Conservation (phyloP, 2,888 invertebrate species). For the Sesia bembeciformis region DNA sequence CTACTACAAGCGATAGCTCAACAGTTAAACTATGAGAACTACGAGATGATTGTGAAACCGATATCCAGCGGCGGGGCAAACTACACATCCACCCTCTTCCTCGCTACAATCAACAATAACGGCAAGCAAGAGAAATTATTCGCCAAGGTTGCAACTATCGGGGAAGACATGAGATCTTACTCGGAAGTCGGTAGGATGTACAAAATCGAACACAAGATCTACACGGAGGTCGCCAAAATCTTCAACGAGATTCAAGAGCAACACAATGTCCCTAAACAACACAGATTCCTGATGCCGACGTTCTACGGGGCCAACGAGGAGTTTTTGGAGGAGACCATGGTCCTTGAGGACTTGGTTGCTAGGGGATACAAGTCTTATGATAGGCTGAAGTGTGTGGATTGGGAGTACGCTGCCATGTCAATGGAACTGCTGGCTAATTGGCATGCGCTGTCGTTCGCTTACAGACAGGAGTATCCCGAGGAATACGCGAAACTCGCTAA, state of each 20-base stretch:
- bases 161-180: slow-evolving; percentile 22
- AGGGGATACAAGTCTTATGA: slow-evolving; percentile 25
- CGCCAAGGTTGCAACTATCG: slow-evolving; percentile 35
- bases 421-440: slow-evolving; percentile 27
- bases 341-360: slow-evolving; percentile 22
- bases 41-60: slow-evolving; percentile 13
- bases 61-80: slow-evolving; percentile 26
- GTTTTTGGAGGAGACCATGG: slow-evolving; percentile 15
- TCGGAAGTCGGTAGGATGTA: slow-evolving; percentile 11
- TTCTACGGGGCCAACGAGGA: slow-evolving; percentile 14
- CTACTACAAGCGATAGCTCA: slow-evolving; percentile 23
- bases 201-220: slow-evolving; percentile 1
- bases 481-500: slow-evolving; percentile 20
- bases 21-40: slow-evolving; percentile 17
- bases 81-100: slow-evolving; percentile 24
- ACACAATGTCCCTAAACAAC: slow-evolving; percentile 3
- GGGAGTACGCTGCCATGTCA: slow-evolving; percentile 23
- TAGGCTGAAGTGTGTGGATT: slow-evolving; percentile 23
- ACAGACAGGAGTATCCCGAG: slow-evolving; percentile 22
- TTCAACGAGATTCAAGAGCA: slow-evolving; percentile 8
- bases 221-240: neutral
- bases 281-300: slow-evolving; percentile 8
- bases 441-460: slow-evolving; percentile 36
- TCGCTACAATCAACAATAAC: slow-evolving; percentile 12
- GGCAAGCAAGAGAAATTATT: slow-evolving; percentile 23